Conservation (phyloP, 2,888 invertebrate species). For the Metellina segmentata region DNA sequence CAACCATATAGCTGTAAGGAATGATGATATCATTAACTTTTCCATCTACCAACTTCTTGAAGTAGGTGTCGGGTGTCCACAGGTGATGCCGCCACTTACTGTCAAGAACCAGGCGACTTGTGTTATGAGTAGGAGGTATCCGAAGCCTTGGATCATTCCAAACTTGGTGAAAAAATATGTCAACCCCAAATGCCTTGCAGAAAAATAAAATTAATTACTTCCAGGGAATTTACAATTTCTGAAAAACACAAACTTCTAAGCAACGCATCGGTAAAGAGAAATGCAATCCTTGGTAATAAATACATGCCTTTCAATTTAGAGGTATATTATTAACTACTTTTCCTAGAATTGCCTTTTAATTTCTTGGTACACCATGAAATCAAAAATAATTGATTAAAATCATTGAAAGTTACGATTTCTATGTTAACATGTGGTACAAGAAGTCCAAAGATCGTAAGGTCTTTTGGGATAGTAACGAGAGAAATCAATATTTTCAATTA, state of each 20-base stretch:
- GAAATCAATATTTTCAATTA: too few relatives aligned
- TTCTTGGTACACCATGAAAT: too few relatives aligned
- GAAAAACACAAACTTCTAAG: background rate
- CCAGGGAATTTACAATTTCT: background rate
- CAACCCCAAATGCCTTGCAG: slow-evolving; percentile 75
- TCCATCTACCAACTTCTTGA: slow-evolving; percentile 77
- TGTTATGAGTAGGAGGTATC: slow-evolving; percentile 61
- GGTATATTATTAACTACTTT: background rate
- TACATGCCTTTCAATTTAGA: background rate
- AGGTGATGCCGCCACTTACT: slow-evolving; percentile 75
- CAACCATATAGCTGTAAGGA: slow-evolving; percentile 76
- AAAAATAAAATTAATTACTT: background rate
- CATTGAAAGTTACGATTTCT: too few relatives aligned
- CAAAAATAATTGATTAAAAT: too few relatives aligned
- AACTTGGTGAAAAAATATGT: slow-evolving; percentile 77
- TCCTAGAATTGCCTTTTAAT: too few relatives aligned
- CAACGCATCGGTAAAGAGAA: background rate
- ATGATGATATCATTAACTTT: slow-evolving; percentile 76
- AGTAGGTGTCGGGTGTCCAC: slow-evolving; percentile 78
- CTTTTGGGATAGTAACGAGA: too few relatives aligned
- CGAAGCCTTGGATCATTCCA: slow-evolving; percentile 76
- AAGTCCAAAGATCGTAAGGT: too few relatives aligned
- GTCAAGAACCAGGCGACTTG: slow-evolving; percentile 71
- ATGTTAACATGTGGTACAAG: too few relatives aligned
- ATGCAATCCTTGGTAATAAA: background rate